Conservation (phyloP, 2,113 vertebrate genomes). For the Glaucomys volans region DNA sequence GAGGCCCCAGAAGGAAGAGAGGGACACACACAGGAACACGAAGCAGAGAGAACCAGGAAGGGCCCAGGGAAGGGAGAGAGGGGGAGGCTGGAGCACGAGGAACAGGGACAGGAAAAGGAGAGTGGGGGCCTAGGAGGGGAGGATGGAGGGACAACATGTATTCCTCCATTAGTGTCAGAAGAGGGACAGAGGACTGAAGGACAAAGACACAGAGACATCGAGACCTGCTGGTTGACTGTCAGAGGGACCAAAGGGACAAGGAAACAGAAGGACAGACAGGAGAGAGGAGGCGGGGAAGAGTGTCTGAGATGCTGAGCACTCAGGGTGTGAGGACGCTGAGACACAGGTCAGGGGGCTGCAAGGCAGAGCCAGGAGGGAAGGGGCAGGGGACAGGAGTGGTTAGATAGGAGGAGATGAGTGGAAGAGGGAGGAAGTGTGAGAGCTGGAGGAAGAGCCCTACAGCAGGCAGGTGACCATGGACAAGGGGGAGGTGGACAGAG, state of each 20-base stretch:
- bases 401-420: no score
- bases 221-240: not conserved
- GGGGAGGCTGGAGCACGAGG: no score
- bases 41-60: not conserved
- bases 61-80: not conserved
- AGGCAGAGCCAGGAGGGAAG: no score
- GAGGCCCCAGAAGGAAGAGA: not conserved
- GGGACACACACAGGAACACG: not conserved
- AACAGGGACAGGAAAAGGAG: not conserved
- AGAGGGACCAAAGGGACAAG: not conserved
- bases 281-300: not conserved
- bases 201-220: not conserved
- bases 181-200: not conserved
- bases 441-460: not conserved
- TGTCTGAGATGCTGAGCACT: not conserved
- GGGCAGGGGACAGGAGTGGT: not conserved
- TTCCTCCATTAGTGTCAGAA: not conserved
- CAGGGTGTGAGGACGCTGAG: not conserved
- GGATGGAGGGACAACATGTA: not conserved
- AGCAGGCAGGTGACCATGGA: not conserved
- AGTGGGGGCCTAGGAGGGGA: no score
- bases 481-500: not conserved
- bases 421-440: not conserved
- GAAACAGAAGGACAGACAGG: not conserved
- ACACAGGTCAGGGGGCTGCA: not conserved